Base-by-base conservation (phyloP, 2,797 vertebrate species). In the Pempheris klunzingeri region DNA sequence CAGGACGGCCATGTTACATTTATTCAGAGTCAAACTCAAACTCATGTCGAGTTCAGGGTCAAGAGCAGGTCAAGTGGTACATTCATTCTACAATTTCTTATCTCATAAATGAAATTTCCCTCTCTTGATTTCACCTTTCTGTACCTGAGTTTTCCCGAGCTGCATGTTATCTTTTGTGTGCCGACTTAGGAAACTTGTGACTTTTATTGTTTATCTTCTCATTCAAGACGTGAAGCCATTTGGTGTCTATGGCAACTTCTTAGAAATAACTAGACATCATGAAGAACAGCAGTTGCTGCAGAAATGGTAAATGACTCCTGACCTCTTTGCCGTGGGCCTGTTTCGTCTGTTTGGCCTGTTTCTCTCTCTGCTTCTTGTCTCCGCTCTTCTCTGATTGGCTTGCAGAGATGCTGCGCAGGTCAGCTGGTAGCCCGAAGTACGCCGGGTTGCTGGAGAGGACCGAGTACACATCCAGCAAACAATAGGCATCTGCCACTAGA, bases 401-500 rank as follows among this genome's bases (percentile, higher is more conserved):
- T 12, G 81, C 53, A 5, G 82, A 80, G 60, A 90, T 57, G 17
- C 81, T 83, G 17, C 41, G 57, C 61, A 96, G 87, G 88, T 95
- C 85, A 10, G 87, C 82, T 0, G 87, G 91, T 36, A 97, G 91
- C 10, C 94, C 92, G 13, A 95, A 97, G 72, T 60, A 41, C 0
- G 78, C 54, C 0, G 96, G 95, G 62, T 96, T 91, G 41, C 80
- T 71, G 36, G 90, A 87, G 70, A 99, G 93, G 1, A 80, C 83
- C 6, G 90, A 81, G 6, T 96, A 94, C 55, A 98, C 88, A 24
- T 98, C 96, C 86, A 98, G 85, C 87, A 99, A 93, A 87, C 96
- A 97, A 88, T 94, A 97, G 0, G 96, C 96, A 61, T 98, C 96
- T 2, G 93, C 88, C 39, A 96, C 97, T 97, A 82, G 41, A 85